Evolutionary conservation across 1,140 invertebrate species (phyloP).

Genomic region (Drosophila sucinea): DNA sequence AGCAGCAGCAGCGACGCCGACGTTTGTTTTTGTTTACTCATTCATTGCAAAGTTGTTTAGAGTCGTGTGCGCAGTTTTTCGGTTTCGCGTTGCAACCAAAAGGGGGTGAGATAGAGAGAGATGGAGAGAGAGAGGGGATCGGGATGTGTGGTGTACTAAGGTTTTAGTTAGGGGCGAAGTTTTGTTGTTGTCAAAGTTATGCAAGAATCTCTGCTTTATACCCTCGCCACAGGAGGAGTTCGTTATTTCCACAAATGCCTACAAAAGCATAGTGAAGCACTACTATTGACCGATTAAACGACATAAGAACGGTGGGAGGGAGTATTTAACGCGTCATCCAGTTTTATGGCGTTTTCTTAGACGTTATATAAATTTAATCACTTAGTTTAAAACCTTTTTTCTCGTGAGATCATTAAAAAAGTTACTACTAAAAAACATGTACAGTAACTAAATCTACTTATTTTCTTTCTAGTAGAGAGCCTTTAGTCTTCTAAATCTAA

Average conservation of each 20-base stretch:
- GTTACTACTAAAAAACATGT: no score
- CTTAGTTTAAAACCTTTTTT: no score
- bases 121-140: constrained; percentile 18
- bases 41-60: constrained; percentile 79
- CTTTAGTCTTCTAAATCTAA: no score
- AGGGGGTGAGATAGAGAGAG: constrained; percentile 2
- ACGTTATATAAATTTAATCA: no score
- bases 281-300: no score
- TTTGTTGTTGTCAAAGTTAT: constrained; percentile 51
- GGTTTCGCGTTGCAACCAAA: constrained; percentile 19
- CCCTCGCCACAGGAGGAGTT: background rate
- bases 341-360: no score
- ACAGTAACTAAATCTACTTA: no score
- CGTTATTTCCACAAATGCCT: background rate
- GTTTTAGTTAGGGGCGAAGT: constrained; percentile 12
- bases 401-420: no score
- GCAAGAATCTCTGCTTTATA: constrained; percentile 54
- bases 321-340: no score
- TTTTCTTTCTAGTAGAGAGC: no score
- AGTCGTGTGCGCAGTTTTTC: constrained; percentile 62
- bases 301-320: no score
- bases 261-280: no score
- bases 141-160: constrained; percentile 2
- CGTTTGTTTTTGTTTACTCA: constrained; percentile 79
- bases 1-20: constrained; percentile 42